These are phyloP conservation scores for Sebastes oblongus DNA, from an alignment of 2,797 vertebrate genomes.

Conservation along the genomic window DNA sequence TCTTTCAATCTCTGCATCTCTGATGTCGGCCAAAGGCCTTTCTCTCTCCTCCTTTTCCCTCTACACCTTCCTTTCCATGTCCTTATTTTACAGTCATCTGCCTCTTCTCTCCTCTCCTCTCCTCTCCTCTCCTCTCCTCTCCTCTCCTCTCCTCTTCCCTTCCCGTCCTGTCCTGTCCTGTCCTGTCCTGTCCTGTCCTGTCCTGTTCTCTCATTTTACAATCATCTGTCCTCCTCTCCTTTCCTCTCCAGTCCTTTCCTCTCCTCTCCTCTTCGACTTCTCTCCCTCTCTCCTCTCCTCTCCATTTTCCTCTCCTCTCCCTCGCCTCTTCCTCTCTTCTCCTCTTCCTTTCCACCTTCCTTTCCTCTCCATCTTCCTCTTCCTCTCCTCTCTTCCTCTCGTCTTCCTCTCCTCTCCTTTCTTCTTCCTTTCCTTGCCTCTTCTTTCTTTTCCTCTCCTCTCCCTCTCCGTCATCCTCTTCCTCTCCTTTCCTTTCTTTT, in stretches of 20 bases:
- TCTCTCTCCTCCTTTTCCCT: background rate
- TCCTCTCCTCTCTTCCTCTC: too few relatives aligned
- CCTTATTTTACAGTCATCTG: background rate
- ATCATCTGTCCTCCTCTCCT: background rate
- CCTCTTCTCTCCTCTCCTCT: background rate
- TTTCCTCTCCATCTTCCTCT: too few relatives aligned
- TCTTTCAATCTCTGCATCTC: slow-evolving; percentile 28
- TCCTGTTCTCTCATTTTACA: background rate
- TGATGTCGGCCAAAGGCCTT: slow-evolving; percentile 35
- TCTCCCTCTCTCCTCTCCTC: background rate
- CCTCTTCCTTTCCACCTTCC: too few relatives aligned
- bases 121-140: too few relatives aligned
- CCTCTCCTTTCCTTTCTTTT: background rate
- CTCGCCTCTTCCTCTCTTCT: fast-evolving
- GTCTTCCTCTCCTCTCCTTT: too few relatives aligned
- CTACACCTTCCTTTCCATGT: background rate
- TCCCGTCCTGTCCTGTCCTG: background rate
- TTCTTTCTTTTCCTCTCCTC: background rate
- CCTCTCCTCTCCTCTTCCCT: too few relatives aligned
- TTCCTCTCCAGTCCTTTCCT: background rate
- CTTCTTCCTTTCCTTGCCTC: too few relatives aligned
- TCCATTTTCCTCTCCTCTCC: too few relatives aligned
- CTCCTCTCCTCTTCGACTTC: background rate
- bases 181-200: background rate
- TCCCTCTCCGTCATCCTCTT: background rate